Base-by-base conservation (phyloP, 2,888 invertebrate genomes). In the Athrips mouffetella region DNA sequence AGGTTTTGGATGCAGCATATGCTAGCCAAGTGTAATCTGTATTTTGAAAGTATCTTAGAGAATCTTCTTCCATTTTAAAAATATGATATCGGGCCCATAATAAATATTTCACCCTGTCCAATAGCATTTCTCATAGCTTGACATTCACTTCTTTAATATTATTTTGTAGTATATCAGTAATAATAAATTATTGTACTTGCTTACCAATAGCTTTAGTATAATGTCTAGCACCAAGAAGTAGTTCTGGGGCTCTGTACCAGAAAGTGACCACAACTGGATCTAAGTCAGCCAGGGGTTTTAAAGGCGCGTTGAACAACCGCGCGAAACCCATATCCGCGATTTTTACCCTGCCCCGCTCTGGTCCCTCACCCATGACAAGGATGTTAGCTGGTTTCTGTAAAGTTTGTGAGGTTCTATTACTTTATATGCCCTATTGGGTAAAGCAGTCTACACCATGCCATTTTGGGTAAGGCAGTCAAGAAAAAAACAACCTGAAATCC, bases 251-350 rank as follows among this genome's bases (percentile, higher is more conserved):
- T 71, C 99, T 91, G 81, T 99, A 99, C 98, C 99, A 99, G 87
- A 99, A 99, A 58, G 99, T 99, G 2, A 99, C 99, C 35, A 99
- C 99, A 1, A 99, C 99, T 3, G 99, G 99, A 89, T 99, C 99
- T 59, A 99, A 89, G 85, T 99, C 99, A 7, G 99, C 99, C 30
- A 99, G 85, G 0, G 99, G 98, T 80, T 99, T 99, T 47, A 99
- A 83, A 0, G 99, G 99, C 1, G 98, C 97, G 89, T 99, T 98
- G 75, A 99, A 99, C 44, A 99, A 89, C 54, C 99, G 90, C 0
- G 99, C 99, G 89, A 99, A 99, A 1, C 99, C 99, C 98, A 99
- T 98, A 76, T 99, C 99, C 20, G 99, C 99, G 70, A 98, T 98
- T 90, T 98, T 98, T 0, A 98, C 98, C 58, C 98, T 89, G 1